These are phyloP conservation scores for Phenacoccus solenopsis DNA, from an alignment of 1,140 invertebrate species.

Conservation along the genomic window DNA sequence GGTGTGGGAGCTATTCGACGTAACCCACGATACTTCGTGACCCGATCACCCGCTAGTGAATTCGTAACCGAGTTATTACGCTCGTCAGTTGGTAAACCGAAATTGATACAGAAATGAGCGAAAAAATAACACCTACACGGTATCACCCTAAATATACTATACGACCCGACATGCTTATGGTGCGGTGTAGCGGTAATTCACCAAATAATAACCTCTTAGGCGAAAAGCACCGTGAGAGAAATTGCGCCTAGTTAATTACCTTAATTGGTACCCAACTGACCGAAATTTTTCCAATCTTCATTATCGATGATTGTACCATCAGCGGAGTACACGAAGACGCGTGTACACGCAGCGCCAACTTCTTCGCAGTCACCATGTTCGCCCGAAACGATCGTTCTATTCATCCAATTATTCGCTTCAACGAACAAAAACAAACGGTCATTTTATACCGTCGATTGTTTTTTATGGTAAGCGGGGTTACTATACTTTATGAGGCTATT, in stretches of 20 bases:
- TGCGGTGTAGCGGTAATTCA: too few species aligned
- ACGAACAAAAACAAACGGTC: not conserved
- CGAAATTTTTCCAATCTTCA: too few species aligned
- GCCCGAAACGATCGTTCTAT: not conserved
- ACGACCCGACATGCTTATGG: too few species aligned
- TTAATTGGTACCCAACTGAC: too few species aligned
- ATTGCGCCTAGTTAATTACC: too few species aligned
- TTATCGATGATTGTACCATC: too few species aligned
- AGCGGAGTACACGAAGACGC: too few species aligned
- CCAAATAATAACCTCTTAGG: too few species aligned
- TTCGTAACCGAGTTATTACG: not conserved
- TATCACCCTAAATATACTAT: too few species aligned
- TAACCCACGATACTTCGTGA: not conserved
- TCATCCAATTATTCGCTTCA: not conserved
- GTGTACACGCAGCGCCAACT: too few species aligned
- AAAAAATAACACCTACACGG: not conserved
- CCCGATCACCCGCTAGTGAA: not conserved
- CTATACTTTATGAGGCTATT: not conserved
- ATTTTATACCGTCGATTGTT: not conserved
- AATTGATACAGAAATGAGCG: not conserved
- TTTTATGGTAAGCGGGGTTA: not conserved
- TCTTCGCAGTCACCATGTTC: too few species aligned
- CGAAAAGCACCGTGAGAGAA: too few species aligned
- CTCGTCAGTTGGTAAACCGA: not conserved
- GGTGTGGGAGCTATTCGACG: not conserved